Conservation (phyloP, 2,113 vertebrate species). For the Nymphicus hollandicus region DNA sequence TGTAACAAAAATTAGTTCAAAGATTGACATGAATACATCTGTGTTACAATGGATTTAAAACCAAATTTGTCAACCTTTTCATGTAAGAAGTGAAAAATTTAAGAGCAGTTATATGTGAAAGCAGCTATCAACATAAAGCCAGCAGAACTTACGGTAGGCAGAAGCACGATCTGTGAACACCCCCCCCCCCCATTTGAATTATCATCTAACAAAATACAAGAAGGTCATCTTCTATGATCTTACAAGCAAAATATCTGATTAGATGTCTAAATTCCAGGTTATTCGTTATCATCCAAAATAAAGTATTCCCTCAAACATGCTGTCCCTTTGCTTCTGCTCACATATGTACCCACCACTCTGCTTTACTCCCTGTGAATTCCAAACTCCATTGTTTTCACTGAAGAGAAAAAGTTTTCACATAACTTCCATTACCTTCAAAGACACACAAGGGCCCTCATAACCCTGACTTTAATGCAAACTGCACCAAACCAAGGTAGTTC, state of each 20-base stretch:
- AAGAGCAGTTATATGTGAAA: background rate
- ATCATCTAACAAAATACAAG: background rate
- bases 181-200: accelerated
- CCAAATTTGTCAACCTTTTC: background rate
- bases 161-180: background rate
- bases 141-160: background rate
- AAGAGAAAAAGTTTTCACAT: background rate
- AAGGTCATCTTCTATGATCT: background rate
- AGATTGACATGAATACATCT: background rate
- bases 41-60: background rate
- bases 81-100: background rate
- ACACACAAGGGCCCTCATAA: background rate
- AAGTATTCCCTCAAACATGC: background rate
- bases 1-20: background rate
- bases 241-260: background rate
- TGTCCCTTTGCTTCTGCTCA: background rate
- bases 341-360: background rate
- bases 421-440: background rate
- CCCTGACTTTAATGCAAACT: background rate
- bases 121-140: background rate
- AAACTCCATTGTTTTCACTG: background rate
- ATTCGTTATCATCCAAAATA: background rate
- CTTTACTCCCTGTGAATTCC: background rate
- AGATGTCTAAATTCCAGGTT: background rate
- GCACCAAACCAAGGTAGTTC: background rate